Conservation (phyloP, 2,888 invertebrate species). For the Invenusta paracnida region DNA sequence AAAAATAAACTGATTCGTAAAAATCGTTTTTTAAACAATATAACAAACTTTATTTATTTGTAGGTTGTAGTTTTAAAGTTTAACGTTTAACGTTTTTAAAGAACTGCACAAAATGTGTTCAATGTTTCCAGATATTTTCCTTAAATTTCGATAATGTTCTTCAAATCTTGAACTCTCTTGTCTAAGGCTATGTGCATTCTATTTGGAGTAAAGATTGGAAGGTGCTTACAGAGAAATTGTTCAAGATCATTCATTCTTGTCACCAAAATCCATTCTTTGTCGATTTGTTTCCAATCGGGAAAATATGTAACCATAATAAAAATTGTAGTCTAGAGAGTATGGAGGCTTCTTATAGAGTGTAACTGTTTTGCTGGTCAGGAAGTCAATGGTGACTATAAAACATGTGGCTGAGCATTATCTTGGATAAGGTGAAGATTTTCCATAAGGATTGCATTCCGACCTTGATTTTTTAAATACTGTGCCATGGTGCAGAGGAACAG, state of each 20-base stretch:
- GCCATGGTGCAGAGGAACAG: neutral
- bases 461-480: neutral
- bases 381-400: neutral
- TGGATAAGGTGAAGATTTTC: slow-evolving; percentile 27
- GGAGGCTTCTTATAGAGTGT: slow-evolving; percentile 17
- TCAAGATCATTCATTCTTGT: slow-evolving; percentile 22
- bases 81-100: neutral
- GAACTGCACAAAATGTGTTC: neutral
- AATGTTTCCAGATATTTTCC: neutral
- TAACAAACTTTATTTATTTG: neutral
- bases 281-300: neutral
- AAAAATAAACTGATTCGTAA: no score
- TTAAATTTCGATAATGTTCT: neutral
- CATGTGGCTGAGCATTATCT: neutral
- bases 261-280: slow-evolving; percentile 11
- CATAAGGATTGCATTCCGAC: slow-evolving; percentile 10
- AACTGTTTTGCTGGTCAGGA: slow-evolving; percentile 6
- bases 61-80: neutral
- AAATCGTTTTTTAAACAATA: neutral
- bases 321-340: neutral
- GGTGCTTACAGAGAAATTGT: neutral
- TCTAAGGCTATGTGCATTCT: neutral
- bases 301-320: neutral
- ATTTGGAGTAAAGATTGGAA: slow-evolving; percentile 6
- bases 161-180: neutral